A percentile compares a stretch with the other conserved stretches of the same genome.
Conservation (phyloP, 2,888 invertebrate species). For the Leptinotarsa juncta region DNA sequence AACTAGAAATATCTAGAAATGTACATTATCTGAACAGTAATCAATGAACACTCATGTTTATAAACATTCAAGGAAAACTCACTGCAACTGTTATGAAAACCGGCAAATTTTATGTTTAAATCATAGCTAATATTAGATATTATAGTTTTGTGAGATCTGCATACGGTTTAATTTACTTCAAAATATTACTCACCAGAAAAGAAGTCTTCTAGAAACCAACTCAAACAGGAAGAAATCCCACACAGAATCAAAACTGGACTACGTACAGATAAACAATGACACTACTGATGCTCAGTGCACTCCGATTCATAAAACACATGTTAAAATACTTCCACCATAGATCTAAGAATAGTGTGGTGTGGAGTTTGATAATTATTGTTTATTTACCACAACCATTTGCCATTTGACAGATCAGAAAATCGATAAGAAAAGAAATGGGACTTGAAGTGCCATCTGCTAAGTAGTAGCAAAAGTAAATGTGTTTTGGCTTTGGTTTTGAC, state of each 20-base stretch:
- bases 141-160: neutral
- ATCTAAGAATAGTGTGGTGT: conserved; percentile 19
- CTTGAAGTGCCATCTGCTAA: neutral
- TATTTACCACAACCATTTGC: conserved; percentile 12
- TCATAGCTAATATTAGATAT: neutral
- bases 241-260: conserved; percentile 16
- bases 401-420: conserved; percentile 2
- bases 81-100: neutral
- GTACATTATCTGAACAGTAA: no score
- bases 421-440: neutral
- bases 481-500: no score
- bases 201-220: neutral
- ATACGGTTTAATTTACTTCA: neutral
- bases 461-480: neutral
- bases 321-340: conserved; percentile 16
- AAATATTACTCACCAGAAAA: neutral
- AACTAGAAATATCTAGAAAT: no score
- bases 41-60: no score
- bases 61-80: no score
- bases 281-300: conserved; percentile 4
- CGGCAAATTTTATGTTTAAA: neutral
- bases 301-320: conserved; percentile 18
- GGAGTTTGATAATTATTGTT: conserved; percentile 19
- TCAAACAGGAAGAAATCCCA: conserved; percentile 17
- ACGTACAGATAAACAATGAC: conserved; percentile 10